These are phyloP conservation scores for Pocillopora verrucosa DNA, from an alignment of 64 coral and sea anemone species.

Conservation along the genomic window DNA sequence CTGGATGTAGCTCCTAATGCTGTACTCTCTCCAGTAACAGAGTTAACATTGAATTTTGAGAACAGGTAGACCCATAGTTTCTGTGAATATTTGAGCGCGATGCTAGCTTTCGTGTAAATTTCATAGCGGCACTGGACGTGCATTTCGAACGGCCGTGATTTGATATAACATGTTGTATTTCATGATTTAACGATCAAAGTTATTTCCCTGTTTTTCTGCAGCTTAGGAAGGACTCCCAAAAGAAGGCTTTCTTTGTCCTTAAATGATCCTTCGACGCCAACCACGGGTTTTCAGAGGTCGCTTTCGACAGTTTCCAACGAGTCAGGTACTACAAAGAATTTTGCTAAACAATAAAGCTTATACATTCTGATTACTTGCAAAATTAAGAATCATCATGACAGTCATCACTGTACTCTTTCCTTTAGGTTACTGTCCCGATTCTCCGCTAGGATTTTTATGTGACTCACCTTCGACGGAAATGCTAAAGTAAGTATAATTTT, in stretches of 20 bases:
- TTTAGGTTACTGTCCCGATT: slow-evolving; percentile 77
- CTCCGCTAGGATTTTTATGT: slow-evolving; percentile 49
- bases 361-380: neutral
- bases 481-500: slow-evolving; percentile 59
- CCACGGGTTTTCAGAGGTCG: slow-evolving; percentile 63
- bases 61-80: slow-evolving; percentile 70
- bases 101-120: neutral
- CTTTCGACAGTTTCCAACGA: slow-evolving; percentile 80
- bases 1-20: slow-evolving; percentile 63
- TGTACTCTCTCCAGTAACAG: slow-evolving; percentile 88
- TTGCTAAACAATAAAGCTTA: neutral
- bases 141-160: slow-evolving; percentile 3
- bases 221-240: slow-evolving; percentile 87
- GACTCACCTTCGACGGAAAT: slow-evolving; percentile 88
- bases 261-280: slow-evolving; percentile 52
- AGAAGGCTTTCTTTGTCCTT: slow-evolving; percentile 83
- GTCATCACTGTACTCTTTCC: neutral
- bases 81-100: neutral
- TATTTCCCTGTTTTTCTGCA: slow-evolving; percentile 22
- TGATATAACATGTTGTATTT: neutral
- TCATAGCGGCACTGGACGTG: slow-evolving; percentile 3
- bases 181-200: neutral
- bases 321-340: slow-evolving; percentile 62
- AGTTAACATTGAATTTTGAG: slow-evolving; percentile 81
- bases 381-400: neutral